Percentiles rank a stretch among this genome's conserved stretches.
Conservation (phyloP, 2,888 invertebrate species). For the Yponomeuta evonymella region DNA sequence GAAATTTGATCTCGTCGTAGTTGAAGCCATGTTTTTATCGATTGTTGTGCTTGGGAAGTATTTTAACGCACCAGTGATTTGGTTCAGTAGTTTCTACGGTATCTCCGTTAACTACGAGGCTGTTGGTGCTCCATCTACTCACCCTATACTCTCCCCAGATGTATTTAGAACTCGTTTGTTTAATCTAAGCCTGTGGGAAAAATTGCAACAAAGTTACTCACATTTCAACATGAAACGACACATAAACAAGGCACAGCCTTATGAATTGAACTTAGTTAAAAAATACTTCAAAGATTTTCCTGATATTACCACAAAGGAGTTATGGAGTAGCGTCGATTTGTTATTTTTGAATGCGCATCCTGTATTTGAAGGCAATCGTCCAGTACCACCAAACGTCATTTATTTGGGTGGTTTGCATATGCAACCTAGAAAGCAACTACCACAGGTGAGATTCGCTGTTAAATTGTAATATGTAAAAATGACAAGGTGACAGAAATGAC, state of each 20-base stretch:
- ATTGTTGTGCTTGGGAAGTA: neutral
- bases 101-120: neutral
- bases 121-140: neutral
- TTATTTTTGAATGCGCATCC: slow-evolving; percentile 33
- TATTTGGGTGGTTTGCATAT: slow-evolving; percentile 34
- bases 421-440: slow-evolving; percentile 30
- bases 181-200: slow-evolving; percentile 7
- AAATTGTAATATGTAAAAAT: neutral
- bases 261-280: slow-evolving; percentile 28
- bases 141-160: slow-evolving; percentile 8
- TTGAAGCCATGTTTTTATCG: neutral
- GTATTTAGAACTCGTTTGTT: neutral
- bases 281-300: slow-evolving; percentile 29
- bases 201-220: neutral
- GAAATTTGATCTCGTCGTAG: slow-evolving; percentile 13
- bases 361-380: slow-evolving; percentile 33
- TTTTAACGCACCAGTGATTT: slow-evolving; percentile 9
- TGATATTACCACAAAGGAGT: slow-evolving; percentile 27
- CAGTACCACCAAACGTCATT: slow-evolving; percentile 35
- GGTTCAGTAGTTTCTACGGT: slow-evolving; percentile 10
- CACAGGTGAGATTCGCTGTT: slow-evolving; percentile 27
- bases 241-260: slow-evolving; percentile 10
- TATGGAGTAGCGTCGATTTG: slow-evolving; percentile 33
- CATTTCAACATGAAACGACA: neutral
- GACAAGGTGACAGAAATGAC: too few relatives aligned